Evolutionary conservation across 2,113 vertebrate genomes (phyloP).

Genomic region (Phasianus colchicus): DNA sequence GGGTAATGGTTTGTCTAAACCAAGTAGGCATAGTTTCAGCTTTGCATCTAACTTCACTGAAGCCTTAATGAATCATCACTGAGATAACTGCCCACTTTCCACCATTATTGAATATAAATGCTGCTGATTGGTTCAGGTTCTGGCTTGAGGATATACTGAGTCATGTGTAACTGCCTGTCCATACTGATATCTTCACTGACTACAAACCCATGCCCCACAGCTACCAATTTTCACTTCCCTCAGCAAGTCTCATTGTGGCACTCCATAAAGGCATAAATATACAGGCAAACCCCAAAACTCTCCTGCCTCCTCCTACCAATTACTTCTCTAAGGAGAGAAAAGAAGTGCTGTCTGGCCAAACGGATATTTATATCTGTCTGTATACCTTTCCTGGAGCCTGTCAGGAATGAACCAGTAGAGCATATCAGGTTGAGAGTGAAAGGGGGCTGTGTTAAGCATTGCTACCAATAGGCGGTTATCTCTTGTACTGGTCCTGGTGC

Average conservation of each 20-base stretch:
- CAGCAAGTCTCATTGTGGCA: background rate
- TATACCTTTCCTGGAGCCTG: background rate
- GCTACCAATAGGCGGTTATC: background rate
- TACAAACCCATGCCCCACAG: background rate
- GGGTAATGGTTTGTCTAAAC: background rate
- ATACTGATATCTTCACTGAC: background rate
- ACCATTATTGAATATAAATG: background rate
- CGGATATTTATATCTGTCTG: background rate
- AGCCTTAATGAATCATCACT: background rate
- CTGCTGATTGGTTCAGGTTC: background rate
- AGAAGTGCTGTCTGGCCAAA: background rate
- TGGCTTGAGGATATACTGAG: background rate
- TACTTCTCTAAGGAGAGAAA: background rate
- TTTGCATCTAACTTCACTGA: background rate
- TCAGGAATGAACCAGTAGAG: background rate
- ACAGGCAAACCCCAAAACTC: background rate
- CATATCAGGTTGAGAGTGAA: background rate
- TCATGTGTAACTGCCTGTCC: background rate
- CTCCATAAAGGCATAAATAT: background rate
- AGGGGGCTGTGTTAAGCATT: background rate
- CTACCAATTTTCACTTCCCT: background rate
- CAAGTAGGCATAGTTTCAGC: background rate
- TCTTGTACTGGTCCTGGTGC: background rate
- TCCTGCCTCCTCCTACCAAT: background rate
- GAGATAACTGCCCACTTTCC: background rate